phyloP scores from a whole-genome alignment of 2,113 vertebrate species.

The Holacanthus passer region DNA sequence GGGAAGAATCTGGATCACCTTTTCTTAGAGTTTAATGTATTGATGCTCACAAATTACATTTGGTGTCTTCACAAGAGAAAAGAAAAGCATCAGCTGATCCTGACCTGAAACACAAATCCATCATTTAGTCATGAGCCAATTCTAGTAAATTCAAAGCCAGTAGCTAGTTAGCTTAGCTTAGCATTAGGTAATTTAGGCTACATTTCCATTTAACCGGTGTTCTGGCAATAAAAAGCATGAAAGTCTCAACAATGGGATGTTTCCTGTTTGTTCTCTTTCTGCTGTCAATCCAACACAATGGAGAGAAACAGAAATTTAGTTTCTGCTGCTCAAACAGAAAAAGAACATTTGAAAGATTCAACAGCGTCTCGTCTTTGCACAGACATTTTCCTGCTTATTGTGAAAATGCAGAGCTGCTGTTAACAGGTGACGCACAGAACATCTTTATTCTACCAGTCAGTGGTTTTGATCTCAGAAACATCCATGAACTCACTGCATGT shows the following conservation, averaged over 20 bases:
- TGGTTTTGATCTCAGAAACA: no score
- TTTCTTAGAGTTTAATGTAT: no score
- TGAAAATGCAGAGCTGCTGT: background rate
- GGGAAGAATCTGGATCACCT: background rate
- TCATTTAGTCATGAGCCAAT: background rate
- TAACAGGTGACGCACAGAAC: no score
- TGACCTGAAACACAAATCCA: background rate
- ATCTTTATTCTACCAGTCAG: no score
- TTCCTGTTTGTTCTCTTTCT: background rate
- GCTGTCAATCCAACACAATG: no score
- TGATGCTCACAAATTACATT: background rate
- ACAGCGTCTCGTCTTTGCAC: background rate
- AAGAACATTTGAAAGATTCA: background rate
- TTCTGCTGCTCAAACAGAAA: background rate
- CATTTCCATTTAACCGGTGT: no score
- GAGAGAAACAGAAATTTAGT: background rate
- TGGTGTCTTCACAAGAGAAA: background rate
- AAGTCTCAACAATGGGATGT: background rate
- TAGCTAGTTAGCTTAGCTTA: background rate
- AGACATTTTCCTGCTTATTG: background rate
- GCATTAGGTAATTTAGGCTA: background rate
- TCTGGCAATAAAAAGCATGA: no score
- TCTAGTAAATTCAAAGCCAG: background rate
- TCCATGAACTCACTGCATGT: constrained; percentile 32
- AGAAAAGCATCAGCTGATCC: background rate